Conservation (phyloP, 2,113 vertebrate species). For the Baryphthengus martii region DNA sequence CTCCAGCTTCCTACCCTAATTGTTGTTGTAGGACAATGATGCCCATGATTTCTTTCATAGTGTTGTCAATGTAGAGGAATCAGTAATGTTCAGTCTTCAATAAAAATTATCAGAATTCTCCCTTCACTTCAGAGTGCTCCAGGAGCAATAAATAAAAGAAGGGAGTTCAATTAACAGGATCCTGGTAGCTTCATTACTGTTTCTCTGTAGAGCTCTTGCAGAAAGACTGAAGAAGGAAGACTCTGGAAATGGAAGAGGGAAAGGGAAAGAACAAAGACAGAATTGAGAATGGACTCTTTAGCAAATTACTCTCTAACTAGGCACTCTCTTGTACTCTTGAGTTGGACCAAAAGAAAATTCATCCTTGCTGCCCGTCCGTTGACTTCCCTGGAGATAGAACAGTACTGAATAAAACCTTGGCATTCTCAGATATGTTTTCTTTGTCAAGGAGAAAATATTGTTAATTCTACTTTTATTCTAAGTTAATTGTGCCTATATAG, state of each 20-base stretch:
- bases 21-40: neutral
- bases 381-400: neutral
- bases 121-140: neutral
- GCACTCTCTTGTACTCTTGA: neutral
- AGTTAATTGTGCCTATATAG: neutral
- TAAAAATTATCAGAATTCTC: neutral
- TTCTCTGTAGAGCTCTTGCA: neutral
- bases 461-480: neutral
- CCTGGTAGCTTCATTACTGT: neutral
- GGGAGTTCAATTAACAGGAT: neutral
- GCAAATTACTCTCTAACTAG: neutral
- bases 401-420: neutral
- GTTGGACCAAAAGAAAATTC: neutral
- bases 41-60: neutral
- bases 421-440: neutral
- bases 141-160: neutral
- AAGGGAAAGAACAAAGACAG: neutral
- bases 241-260: neutral
- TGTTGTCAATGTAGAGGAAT: neutral
- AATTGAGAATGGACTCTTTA: neutral
- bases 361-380: neutral
- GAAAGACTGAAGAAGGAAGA: neutral
- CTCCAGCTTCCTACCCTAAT: neutral
- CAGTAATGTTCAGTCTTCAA: neutral
- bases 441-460: too few species aligned